phyloP scores from a whole-genome alignment of 2,888 invertebrate species.

The Dryobota labecula region DNA sequence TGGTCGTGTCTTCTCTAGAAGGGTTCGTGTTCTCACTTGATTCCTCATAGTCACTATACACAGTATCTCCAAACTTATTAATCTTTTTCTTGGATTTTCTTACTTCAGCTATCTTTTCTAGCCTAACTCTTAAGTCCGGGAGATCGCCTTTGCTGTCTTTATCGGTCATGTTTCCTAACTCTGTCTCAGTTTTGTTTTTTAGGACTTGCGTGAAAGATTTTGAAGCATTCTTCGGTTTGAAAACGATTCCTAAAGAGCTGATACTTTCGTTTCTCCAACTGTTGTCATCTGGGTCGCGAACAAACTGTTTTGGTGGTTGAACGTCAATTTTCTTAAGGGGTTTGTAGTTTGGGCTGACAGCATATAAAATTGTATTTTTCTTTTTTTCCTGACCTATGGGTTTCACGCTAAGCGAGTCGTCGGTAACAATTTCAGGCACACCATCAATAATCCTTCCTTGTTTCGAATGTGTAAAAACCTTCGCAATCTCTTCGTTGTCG shows the following conservation, averaged over 20 bases:
- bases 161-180: constrained; percentile 76
- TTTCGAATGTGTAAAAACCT: constrained; percentile 33
- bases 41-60: constrained; percentile 84
- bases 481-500: constrained; percentile 72
- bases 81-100: constrained; percentile 84
- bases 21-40: constrained; percentile 71
- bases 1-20: constrained; percentile 52
- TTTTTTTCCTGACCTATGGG: constrained; percentile 76
- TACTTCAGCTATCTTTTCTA: constrained; percentile 85
- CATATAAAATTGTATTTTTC: constrained; percentile 75
- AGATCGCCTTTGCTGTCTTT: constrained; percentile 76
- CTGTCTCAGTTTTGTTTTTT: constrained; percentile 85
- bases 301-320: constrained; percentile 79
- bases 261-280: constrained; percentile 89
- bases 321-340: constrained; percentile 85
- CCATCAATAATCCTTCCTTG: neutral
- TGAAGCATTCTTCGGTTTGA: constrained; percentile 85
- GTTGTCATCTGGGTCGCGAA: constrained; percentile 86
- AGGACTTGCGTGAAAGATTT: constrained; percentile 86
- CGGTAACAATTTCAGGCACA: constrained; percentile 34
- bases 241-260: constrained; percentile 86
- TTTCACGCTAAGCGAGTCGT: constrained; percentile 77
- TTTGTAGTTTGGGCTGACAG: constrained; percentile 82
- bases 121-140: constrained; percentile 81
- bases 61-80: constrained; percentile 78